Evolutionary conservation across 2,888 invertebrate genomes (phyloP).

Genomic region (Strigamia crassipes): DNA sequence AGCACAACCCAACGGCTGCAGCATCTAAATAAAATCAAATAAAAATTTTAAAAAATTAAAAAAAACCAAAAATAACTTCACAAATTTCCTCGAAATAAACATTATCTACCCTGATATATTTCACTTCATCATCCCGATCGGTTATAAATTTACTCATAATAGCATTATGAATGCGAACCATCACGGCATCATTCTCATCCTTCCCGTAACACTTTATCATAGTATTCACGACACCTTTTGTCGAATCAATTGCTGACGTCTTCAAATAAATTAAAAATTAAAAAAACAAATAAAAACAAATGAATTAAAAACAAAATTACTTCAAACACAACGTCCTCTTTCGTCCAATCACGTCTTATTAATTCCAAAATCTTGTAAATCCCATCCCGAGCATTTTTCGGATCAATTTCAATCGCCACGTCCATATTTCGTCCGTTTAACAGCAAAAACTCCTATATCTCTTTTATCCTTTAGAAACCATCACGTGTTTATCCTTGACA

Average conservation of each 20-base stretch:
- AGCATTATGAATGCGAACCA: constrained; percentile 18
- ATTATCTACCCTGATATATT: neutral
- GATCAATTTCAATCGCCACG: neutral
- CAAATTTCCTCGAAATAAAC: neutral
- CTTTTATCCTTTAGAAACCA: neutral
- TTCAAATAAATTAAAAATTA: neutral
- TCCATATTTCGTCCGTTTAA: neutral
- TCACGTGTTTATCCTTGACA: neutral
- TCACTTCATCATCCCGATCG: neutral
- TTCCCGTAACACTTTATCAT: constrained; percentile 10
- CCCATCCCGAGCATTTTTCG: neutral
- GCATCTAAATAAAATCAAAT: neutral
- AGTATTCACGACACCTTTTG: constrained; percentile 1
- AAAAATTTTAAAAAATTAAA: neutral
- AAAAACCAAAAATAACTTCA: neutral
- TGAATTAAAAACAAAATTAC: neutral
- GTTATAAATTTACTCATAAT: neutral
- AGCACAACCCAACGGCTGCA: constrained; percentile 8
- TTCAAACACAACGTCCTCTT: neutral
- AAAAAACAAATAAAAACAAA: neutral
- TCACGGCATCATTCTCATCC: neutral
- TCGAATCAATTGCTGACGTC: neutral
- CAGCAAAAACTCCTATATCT: too few species aligned
- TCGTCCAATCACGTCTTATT: neutral
- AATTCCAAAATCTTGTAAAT: neutral